Conservation (phyloP, 2,113 vertebrate genomes). For the Crotalus helleri region DNA sequence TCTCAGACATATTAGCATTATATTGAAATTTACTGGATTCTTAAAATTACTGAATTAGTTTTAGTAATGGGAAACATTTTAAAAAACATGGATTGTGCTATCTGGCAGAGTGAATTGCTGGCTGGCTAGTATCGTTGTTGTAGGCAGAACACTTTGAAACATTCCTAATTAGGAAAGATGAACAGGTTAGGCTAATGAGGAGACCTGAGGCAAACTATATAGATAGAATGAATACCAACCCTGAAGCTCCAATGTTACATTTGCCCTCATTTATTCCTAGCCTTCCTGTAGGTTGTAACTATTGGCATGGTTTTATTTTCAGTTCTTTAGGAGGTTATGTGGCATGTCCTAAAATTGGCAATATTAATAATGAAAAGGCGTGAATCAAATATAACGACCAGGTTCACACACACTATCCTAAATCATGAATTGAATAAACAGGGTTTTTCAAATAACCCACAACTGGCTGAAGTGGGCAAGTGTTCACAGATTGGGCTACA, state of each 20-base stretch:
- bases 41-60: not conserved
- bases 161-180: constrained; percentile 2
- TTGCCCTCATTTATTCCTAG: not conserved
- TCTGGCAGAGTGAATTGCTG: not conserved
- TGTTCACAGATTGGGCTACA: not conserved
- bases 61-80: not conserved
- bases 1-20: not conserved
- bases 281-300: not conserved
- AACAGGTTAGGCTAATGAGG: not conserved
- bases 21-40: not conserved
- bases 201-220: not conserved
- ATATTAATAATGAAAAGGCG: not conserved
- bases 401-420: not conserved
- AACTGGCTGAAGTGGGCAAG: not conserved
- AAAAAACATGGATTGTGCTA: not conserved
- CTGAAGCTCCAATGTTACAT: not conserved
- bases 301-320: not conserved
- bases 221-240: not conserved
- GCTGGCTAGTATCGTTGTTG: not conserved
- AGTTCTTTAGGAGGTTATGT: not conserved
- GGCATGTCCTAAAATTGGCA: not conserved
- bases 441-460: not conserved
- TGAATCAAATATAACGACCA: not conserved
- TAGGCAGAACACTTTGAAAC: constrained; percentile 1
- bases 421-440: not conserved